phyloP scores from a whole-genome alignment of 2,113 vertebrate genomes.

The Apteryx owenii region DNA sequence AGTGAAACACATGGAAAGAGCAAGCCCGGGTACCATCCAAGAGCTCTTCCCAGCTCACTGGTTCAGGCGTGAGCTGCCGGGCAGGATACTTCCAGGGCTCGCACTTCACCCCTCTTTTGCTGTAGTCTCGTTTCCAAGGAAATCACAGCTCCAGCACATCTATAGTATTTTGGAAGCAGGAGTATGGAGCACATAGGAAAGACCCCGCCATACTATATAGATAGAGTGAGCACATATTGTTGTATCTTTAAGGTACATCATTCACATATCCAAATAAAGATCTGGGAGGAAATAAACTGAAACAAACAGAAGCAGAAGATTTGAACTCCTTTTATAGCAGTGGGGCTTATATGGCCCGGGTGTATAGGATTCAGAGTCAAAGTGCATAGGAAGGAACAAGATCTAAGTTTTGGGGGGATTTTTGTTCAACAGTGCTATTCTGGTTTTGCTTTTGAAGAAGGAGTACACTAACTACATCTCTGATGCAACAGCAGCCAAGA shows the following conservation, averaged over 20 bases:
- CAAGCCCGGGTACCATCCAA: background rate
- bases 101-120: background rate
- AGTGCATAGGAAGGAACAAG: background rate
- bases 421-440: background rate
- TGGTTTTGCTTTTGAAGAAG: background rate
- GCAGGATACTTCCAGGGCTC: fast-evolving
- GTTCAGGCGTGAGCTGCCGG: background rate
- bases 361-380: background rate
- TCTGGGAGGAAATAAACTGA: background rate
- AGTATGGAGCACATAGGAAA: background rate
- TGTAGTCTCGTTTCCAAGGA: background rate
- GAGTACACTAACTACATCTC: background rate
- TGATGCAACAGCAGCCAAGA: background rate
- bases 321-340: background rate
- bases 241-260: background rate
- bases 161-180: background rate
- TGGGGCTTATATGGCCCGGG: background rate
- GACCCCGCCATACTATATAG: background rate
- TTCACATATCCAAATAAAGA: background rate
- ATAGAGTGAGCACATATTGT: background rate
- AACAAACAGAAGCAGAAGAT: background rate
- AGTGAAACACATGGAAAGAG: background rate
- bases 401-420: background rate
- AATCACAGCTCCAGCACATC: background rate
- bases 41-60: background rate